Evolutionary conservation across 2,113 vertebrate species (phyloP), one percentile per base, ranked within the genome.

Genomic region (Phainopepla nitens): DNA sequence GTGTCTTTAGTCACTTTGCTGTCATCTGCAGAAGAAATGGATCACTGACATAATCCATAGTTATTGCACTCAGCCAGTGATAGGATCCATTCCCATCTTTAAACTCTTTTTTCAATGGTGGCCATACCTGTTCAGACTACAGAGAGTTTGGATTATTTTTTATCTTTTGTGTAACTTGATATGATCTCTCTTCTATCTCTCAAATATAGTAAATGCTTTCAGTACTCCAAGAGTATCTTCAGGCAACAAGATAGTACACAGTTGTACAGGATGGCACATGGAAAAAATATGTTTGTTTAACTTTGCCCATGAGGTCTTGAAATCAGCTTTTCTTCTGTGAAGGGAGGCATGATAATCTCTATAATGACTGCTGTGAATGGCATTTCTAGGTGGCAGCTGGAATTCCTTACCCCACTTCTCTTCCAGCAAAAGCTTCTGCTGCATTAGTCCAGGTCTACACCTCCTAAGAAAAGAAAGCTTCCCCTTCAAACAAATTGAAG

Each of bases 361-460:
- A 22, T 6, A 65, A 39, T 0, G 0, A 2, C 24, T 61, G 78
- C 14, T 51, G n/a, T 27, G 23, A 87, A 51, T 51, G 23, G 41
- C 24, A 69, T 75, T 75, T 75, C 47, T 19, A 49, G 35, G 51
- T 24, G 49, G 19, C 36, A 78, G 13, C 13, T 49, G 16, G 9
- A 65, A 71, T 36, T 51, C 4, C 25, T 64, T 31, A 71, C 2
- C 2, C 14, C 12, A 64, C 49, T 72, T 33, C 10, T 50, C 22
- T 71, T 53, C 33, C 44, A 60, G 21, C 9, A 80, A 80, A 68
- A 60, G 6, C 9, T 86, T 86, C 66, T 82, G 23, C 19, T 75
- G 29, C 23, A 15, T 49, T 70, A 62, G 10, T 22, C 13, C 20
- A 50, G 10, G 6, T 70, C n/a, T 73, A 47, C 2, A 47, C 1